Percentiles rank a stretch among this genome's conserved stretches.
These are phyloP conservation scores for Vulpes lagopus DNA, from an alignment of 2,113 vertebrate genomes.

Conservation along the genomic window DNA sequence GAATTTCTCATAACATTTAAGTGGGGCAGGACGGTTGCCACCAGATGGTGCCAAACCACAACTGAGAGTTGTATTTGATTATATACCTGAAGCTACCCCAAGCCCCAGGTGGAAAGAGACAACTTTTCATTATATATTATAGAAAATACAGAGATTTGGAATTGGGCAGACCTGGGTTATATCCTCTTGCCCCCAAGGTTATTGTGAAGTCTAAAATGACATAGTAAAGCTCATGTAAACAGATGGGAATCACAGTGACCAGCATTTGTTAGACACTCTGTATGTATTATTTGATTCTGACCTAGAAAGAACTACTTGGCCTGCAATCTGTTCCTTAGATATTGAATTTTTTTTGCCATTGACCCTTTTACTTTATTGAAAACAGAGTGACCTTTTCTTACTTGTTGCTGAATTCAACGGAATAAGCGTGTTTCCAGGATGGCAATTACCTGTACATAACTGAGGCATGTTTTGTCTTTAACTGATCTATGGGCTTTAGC, in stretches of 20 bases:
- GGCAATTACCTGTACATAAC: neutral
- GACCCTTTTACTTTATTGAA: conserved; percentile 24
- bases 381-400: conserved; percentile 38
- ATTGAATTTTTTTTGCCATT: conserved; percentile 10
- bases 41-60: conserved; percentile 46
- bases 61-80: neutral
- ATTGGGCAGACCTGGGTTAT: neutral
- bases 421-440: neutral
- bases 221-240: neutral
- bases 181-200: neutral
- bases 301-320: conserved; percentile 27
- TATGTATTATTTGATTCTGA: neutral
- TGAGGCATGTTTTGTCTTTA: neutral
- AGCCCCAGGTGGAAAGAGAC: neutral
- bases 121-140: neutral
- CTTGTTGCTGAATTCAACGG: neutral
- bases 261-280: neutral
- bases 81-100: neutral
- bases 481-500: neutral
- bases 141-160: neutral
- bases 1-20: neutral
- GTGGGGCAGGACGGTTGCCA: neutral
- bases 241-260: neutral
- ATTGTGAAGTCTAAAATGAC: neutral
- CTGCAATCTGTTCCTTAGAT: neutral